These are phyloP conservation scores for Trogon melanurus DNA, from an alignment of 2,113 vertebrate genomes.

Conservation along the genomic window DNA sequence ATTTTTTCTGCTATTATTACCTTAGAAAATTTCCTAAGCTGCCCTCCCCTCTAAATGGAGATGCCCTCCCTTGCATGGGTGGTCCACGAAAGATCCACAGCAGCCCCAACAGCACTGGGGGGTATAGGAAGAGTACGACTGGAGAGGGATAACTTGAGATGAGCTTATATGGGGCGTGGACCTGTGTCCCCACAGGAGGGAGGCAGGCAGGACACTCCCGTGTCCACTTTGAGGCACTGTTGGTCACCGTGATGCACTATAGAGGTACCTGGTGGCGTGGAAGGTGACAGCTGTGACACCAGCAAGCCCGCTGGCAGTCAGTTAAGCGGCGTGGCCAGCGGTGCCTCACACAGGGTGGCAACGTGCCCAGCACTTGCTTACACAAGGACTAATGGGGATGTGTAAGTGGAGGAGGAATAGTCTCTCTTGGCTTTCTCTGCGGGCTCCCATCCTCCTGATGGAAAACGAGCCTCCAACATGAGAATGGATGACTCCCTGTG, in stretches of 20 bases:
- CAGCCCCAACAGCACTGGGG: background rate
- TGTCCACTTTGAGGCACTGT: background rate
- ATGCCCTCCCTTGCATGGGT: background rate
- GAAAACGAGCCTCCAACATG: background rate
- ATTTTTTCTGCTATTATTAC: background rate
- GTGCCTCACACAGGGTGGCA: background rate
- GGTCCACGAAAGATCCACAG: background rate
- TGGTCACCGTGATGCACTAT: background rate
- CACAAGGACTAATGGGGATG: background rate
- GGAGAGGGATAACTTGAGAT: background rate
- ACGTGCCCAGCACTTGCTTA: background rate
- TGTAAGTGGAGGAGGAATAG: background rate
- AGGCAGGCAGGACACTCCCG: background rate
- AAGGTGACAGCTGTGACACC: background rate
- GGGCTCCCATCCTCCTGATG: background rate
- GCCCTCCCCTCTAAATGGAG: background rate
- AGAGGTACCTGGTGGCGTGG: accelerated
- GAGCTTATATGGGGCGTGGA: background rate
- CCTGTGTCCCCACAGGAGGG: background rate
- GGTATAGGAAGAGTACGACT: background rate
- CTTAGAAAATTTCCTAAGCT: background rate
- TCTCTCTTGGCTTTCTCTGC: background rate
- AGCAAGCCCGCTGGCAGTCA: background rate
- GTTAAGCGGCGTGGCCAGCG: background rate
- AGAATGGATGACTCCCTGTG: background rate